Base-by-base conservation (phyloP, 2,888 invertebrate species). In the Phytoseiulus persimilis region DNA sequence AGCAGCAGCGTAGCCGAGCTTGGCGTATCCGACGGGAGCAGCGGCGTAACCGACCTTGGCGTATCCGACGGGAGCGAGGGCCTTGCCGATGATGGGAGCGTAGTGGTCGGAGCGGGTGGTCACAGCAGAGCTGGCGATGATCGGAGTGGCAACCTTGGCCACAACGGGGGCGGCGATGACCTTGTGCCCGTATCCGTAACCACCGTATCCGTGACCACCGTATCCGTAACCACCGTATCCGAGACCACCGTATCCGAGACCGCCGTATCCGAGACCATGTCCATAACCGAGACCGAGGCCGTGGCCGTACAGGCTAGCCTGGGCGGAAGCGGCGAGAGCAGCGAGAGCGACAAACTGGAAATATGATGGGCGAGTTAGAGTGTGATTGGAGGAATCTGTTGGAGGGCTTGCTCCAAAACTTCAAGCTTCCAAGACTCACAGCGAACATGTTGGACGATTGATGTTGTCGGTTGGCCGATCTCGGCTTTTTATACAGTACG, bases 81-180 rank as follows among this genome's bases (percentile, higher is more conserved):
- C 87, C 39, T 32, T 84, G 33, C n/a, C 87, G 45, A 87, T 45
- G n/a, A 39, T 87, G 45, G 87, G 39, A 87, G 45, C 11, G 32
- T 32, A n/a, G 87, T 39, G 39, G 33, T 33, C 39, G 31, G 87
- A 32, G 87, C 32, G 87, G 32, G n/a, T 33, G 45, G 87, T 87
- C 32, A 65, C 18, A 18, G 65, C 65, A 87, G 87, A 33, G n/a
- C 33, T 23, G 87, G 87, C 45, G 33, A 45, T 87, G 39, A 87
- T 45, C 3, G 87, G 65, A 28, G 65, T 11, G 65, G 65, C 65
- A 2, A 65, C 65, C 18, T 65, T 65, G 65, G 65, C 65, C 5
- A 65, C 65, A 65, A 31, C 87, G 87, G 87, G 32, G 23, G 87
- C n/a, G 32, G 87, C 87, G 31, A 45, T n/a, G 87, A 87, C 33